phyloP scores from a whole-genome alignment of 1,140 invertebrate species.

The Megalopta genalis region DNA sequence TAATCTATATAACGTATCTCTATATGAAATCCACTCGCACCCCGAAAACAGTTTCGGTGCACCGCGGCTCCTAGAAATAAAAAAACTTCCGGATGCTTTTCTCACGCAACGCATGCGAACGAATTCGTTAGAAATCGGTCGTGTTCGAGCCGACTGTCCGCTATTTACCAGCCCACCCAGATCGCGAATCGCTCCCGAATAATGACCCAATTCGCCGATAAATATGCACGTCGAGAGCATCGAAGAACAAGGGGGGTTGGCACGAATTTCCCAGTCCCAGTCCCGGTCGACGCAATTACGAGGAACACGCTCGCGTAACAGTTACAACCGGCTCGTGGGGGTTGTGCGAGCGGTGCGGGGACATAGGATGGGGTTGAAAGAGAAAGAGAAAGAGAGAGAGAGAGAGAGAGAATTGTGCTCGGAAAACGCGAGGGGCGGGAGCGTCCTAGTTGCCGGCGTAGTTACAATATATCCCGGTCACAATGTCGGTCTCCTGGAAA shows the following conservation, averaged over 20 bases:
- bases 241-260: background rate
- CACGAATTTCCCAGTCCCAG: background rate
- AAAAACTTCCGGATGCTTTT: too few species aligned
- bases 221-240: background rate
- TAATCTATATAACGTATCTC: too few species aligned
- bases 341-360: background rate
- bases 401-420: background rate
- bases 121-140: too few species aligned
- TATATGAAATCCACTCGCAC: too few species aligned
- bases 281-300: background rate
- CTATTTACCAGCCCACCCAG: too few species aligned
- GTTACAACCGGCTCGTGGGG: background rate
- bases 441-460: conserved; percentile 38
- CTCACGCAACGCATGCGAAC: too few species aligned
- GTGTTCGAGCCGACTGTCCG: too few species aligned
- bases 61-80: too few species aligned
- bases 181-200: background rate
- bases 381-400: too few species aligned
- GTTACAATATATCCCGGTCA: conserved; percentile 48
- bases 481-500: conserved; percentile 40
- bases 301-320: background rate
- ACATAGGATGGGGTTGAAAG: background rate
- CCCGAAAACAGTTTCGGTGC: too few species aligned
- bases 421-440: background rate
- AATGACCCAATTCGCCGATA: background rate